Evolutionary conservation across 2,113 vertebrate species (phyloP), one percentile per base, ranked within the genome.

Genomic region (Columba janthina): DNA sequence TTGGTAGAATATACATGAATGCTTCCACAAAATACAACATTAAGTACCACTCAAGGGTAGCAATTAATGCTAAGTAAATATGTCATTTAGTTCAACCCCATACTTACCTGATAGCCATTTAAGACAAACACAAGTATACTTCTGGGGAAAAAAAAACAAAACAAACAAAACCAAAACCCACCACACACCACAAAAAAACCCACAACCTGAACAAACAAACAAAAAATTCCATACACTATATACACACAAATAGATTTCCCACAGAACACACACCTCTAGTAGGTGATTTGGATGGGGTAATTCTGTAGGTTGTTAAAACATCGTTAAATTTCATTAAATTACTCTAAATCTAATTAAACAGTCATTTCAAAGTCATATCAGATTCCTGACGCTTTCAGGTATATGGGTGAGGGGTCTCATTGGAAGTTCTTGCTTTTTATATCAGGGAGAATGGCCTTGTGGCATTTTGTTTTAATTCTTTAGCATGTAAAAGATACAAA

Each of bases 291-390:
- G 21, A 78, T 54, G 5, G 42, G 9, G 9, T 69, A 88, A 69
- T 84, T 85, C 50, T 34, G 22, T 29, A 57, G 15, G n/a, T 10
- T 75, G 46, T 94, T 88, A 87, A 96, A 94, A 90, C 77, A 92
- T 31, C n/a, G 81, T 79, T 82, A 91, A 53, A 80, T 48, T 32
- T 34, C 79, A 85, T 82, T 89, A 76, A 84, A 69, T 53, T 2
- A 79, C n/a, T 73, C 7, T 61, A 51, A 61, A 5, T 82, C 64
- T 74, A 81, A 81, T 88, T 75, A 89, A 29, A 8, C 18, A 84
- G 58, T 44, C 26, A 81, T 91, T 94, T 40, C 72, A 19, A 93
- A 90, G 74, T 46, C 58, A 12, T 31, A 64, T n/a, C 53, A 82
- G 76, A 94, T 34, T 54, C 17, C 46, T 70, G 73, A 89, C 26